These are phyloP conservation scores for Tyto alba DNA, from an alignment of 2,113 vertebrate genomes.

Conservation along the genomic window DNA sequence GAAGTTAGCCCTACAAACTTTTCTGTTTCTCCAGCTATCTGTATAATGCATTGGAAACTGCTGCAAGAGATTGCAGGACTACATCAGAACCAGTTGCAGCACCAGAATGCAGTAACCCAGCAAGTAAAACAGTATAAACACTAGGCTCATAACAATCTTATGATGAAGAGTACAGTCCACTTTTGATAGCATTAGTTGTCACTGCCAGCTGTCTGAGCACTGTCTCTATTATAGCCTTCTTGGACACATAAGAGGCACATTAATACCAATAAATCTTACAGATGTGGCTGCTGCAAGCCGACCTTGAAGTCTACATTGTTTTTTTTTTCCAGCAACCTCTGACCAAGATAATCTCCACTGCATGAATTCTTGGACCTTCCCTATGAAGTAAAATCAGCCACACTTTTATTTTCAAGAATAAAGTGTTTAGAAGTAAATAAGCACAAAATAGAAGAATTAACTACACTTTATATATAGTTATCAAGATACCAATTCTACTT, in stretches of 20 bases:
- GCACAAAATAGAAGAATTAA: neutral
- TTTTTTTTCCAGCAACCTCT: neutral
- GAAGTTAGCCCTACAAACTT: neutral
- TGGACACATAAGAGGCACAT: neutral
- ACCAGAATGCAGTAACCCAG: neutral
- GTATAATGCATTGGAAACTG: accelerated
- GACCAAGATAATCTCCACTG: neutral
- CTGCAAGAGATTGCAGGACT: neutral
- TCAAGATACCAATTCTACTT: neutral
- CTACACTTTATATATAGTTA: neutral
- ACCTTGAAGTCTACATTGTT: neutral
- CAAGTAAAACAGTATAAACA: neutral
- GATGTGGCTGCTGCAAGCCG: neutral
- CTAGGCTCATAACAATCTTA: neutral
- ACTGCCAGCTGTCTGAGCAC: neutral
- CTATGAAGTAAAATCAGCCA: neutral
- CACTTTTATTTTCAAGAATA: neutral
- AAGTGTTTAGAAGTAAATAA: neutral
- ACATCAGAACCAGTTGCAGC: neutral
- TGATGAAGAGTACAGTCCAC: neutral
- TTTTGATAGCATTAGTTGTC: neutral
- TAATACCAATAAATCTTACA: neutral
- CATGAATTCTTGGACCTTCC: neutral
- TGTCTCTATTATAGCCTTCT: neutral
- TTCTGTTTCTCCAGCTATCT: neutral